These are phyloP conservation scores for Myotis pilosus DNA, from an alignment of 2,797 vertebrate genomes.

Conservation along the genomic window DNA sequence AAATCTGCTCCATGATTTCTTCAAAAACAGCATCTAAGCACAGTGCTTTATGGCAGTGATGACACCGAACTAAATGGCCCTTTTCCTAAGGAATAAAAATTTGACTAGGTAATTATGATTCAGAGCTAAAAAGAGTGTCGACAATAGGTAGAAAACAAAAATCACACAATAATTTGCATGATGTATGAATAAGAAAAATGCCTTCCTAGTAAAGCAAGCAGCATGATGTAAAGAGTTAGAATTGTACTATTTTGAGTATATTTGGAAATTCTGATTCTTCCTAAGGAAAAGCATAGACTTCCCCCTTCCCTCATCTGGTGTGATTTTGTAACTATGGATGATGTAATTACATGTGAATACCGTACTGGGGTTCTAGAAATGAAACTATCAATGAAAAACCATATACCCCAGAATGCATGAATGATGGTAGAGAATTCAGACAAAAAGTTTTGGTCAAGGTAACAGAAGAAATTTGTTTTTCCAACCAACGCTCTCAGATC, in stretches of 20 bases:
- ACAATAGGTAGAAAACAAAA: constrained; percentile 12
- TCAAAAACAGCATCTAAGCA: background rate
- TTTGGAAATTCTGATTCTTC: background rate
- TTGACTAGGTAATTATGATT: background rate
- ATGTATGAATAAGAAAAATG: background rate
- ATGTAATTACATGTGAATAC: background rate
- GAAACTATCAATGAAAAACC: background rate
- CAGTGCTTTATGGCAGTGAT: background rate
- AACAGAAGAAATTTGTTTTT: background rate
- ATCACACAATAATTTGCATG: background rate
- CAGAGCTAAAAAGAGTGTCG: background rate
- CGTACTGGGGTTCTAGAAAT: background rate
- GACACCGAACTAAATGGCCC: background rate
- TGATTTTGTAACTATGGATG: background rate
- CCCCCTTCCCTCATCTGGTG: background rate
- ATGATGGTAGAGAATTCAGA: background rate
- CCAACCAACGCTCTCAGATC: background rate
- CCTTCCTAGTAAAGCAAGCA: background rate
- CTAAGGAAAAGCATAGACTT: background rate
- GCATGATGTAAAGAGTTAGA: background rate
- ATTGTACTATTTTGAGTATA: background rate
- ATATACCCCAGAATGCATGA: background rate
- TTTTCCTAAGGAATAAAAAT: background rate
- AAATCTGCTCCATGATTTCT: background rate
- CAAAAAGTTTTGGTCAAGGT: background rate